phyloP scores from a whole-genome alignment of 53 echinoderm and acorn worm species.

The Echinometra lucunter region DNA sequence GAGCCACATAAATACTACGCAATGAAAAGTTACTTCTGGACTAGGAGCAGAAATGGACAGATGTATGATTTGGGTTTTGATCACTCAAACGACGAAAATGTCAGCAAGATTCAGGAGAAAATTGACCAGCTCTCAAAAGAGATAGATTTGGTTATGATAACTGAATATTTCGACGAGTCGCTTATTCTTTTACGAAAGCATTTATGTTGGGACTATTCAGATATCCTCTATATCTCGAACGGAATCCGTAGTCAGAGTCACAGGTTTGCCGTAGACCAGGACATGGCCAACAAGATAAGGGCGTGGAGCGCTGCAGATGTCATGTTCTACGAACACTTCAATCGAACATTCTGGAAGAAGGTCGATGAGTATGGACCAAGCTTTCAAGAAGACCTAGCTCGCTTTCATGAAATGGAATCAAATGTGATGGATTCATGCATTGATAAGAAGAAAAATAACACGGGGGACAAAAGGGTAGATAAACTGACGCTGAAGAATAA shows the following conservation, averaged over 20 bases:
- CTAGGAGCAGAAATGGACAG: conserved; percentile 76
- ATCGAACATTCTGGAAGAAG: conserved; percentile 76
- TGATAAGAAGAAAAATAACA: conserved; percentile 38
- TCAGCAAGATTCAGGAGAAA: conserved; percentile 38
- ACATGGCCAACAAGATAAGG: conserved; percentile 52
- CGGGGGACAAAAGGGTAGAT: conserved; percentile 53
- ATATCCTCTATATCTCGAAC: conserved; percentile 73
- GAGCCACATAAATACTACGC: conserved; percentile 66
- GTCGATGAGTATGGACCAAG: conserved; percentile 70
- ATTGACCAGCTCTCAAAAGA: conserved; percentile 70
- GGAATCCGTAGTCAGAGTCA: conserved; percentile 73
- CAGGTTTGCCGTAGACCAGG: conserved; percentile 28
- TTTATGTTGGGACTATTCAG: conserved; percentile 77
- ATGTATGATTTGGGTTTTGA: conserved; percentile 81
- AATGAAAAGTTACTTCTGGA: conserved; percentile 71
- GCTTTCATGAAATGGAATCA: conserved; percentile 52
- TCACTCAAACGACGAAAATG: conserved; percentile 69
- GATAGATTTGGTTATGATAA: conserved; percentile 77
- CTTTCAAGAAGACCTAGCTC: conserved; percentile 65
- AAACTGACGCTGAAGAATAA: conserved; percentile 67
- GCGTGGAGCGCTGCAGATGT: conserved; percentile 77
- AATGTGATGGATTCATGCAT: conserved; percentile 56
- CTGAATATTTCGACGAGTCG: conserved; percentile 82
- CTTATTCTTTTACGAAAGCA: conserved; percentile 73
- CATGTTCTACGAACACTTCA: conserved; percentile 80